Evolutionary conservation across 1,140 invertebrate genomes (phyloP).

Genomic region (Euura lappo): DNA sequence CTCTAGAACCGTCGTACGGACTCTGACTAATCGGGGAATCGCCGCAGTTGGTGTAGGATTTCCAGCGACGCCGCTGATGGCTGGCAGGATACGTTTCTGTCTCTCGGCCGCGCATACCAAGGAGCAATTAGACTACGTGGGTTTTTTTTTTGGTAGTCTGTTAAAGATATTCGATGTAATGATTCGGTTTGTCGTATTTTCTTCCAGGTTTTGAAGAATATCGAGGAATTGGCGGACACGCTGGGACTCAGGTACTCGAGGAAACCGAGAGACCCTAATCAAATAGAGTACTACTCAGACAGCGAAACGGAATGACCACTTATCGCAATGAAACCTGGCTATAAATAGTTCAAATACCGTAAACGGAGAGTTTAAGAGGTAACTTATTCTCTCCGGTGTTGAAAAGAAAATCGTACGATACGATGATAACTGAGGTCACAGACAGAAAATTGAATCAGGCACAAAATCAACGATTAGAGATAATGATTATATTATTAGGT

Average conservation of each 20-base stretch:
- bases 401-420: too few species aligned
- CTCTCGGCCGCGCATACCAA: conserved; percentile 95
- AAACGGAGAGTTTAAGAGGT: too few species aligned
- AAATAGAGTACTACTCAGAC: conserved; percentile 66
- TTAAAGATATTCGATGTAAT: too few species aligned
- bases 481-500: too few species aligned
- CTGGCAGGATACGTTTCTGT: conserved; percentile 94
- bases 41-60: conserved; percentile 97
- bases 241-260: conserved; percentile 78
- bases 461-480: too few species aligned
- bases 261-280: conserved; percentile 63
- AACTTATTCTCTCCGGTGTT: too few species aligned
- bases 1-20: conserved; percentile 83
- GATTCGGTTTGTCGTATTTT: conserved; percentile 9
- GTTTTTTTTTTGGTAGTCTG: conserved; percentile 21
- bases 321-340: conserved; percentile 36
- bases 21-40: conserved; percentile 80
- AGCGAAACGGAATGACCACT: conserved; percentile 52
- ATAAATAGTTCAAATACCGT: neutral
- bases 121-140: conserved; percentile 90
- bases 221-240: conserved; percentile 73
- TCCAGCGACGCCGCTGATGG: conserved; percentile 96
- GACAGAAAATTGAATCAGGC: neutral
- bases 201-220: conserved; percentile 68
- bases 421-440: neutral